These are phyloP conservation scores for Beroe ovata DNA, from an alignment of 37 sponge, comb jelly and placozoan species.

Conservation along the genomic window DNA sequence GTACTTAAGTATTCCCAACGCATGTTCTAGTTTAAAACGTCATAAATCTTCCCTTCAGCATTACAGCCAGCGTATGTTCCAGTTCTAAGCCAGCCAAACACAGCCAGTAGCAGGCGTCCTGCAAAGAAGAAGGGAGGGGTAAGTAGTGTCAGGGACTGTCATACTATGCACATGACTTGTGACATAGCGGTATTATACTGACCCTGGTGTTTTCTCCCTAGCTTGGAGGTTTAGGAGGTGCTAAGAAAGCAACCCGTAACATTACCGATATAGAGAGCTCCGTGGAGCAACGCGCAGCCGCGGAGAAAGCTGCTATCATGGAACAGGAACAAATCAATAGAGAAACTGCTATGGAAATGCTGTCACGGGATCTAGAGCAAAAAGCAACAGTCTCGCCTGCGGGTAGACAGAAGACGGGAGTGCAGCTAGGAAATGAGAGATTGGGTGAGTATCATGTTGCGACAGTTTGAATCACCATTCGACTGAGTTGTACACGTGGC, in stretches of 20 bases:
- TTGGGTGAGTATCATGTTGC: no score
- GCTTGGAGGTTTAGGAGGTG: constrained; percentile 45
- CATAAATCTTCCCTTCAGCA: no score
- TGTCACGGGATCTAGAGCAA: constrained; percentile 33
- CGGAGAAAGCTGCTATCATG: not conserved
- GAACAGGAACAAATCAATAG: constrained; percentile 28
- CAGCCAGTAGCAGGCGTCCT: not conserved
- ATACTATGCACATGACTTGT: no score
- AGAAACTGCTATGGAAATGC: constrained; percentile 66
- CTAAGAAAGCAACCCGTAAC: constrained; percentile 18
- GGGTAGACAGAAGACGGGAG: not conserved
- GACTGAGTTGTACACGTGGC: no score
- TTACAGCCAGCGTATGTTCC: constrained; percentile 4
- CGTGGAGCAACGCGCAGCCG: not conserved
- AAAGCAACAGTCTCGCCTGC: not conserved
- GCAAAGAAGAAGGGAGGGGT: constrained; percentile 65
- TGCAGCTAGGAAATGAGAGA: not conserved
- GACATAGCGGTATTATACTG: no score
- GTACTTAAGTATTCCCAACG: no score
- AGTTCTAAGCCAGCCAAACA: not conserved
- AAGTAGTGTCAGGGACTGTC: not conserved
- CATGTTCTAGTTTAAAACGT: no score
- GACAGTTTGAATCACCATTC: no score
- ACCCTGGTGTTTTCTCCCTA: no score
- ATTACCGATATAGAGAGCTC: constrained; percentile 10